A percentile compares a stretch with the other conserved stretches of the same genome.
Conservation (phyloP, 2,888 invertebrate species). For the Drepana falcataria region DNA sequence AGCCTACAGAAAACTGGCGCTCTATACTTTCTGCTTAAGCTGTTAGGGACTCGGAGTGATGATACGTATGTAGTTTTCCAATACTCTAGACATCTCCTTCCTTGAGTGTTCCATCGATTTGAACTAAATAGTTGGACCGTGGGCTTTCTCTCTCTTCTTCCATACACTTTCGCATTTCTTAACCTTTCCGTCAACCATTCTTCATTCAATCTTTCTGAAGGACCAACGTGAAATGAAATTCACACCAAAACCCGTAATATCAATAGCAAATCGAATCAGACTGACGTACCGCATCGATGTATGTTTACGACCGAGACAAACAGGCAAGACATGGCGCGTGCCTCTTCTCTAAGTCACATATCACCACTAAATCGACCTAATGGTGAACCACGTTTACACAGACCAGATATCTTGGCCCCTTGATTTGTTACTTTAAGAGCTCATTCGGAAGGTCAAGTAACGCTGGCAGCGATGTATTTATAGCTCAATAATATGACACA, state of each 20-base stretch:
- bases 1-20: too few relatives aligned
- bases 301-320: conserved; percentile 15
- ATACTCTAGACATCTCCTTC: too few relatives aligned
- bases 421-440: conserved; percentile 7
- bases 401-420: conserved; percentile 9
- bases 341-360: conserved; percentile 39
- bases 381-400: conserved; percentile 26
- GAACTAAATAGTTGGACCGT: too few relatives aligned
- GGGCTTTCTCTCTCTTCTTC: too few relatives aligned
- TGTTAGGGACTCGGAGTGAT: too few relatives aligned
- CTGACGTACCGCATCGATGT: conserved; percentile 7
- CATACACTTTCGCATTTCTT: too few relatives aligned
- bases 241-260: not conserved
- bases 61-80: too few relatives aligned
- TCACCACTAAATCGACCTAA: conserved; percentile 46
- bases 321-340: conserved; percentile 26
- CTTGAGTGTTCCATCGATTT: too few relatives aligned
- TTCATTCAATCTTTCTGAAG: too few relatives aligned
- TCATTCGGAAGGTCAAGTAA: conserved; percentile 15
- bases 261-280: not conserved
- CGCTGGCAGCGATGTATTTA: conserved; percentile 48
- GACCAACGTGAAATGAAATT: too few relatives aligned
- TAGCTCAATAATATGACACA: conserved; percentile 55
- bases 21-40: too few relatives aligned
- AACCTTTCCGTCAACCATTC: too few relatives aligned